These are phyloP conservation scores for Acanthosoma haemorrhoidale DNA, from an alignment of 2,888 invertebrate genomes.

Conservation along the genomic window DNA sequence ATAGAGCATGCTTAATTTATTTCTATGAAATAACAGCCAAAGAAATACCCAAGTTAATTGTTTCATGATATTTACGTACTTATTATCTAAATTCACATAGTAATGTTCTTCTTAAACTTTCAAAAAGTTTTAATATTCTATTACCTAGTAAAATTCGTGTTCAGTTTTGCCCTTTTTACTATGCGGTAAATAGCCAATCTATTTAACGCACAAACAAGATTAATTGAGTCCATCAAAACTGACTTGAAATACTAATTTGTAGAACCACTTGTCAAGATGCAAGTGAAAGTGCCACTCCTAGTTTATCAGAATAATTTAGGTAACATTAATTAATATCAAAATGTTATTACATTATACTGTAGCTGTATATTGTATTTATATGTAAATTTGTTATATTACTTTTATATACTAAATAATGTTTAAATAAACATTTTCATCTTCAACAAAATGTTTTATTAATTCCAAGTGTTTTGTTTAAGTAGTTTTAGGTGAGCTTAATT, in stretches of 20 bases:
- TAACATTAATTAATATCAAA: conserved; percentile 6
- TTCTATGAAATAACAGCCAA: background rate
- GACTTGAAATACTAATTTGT: background rate
- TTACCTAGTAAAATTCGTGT: background rate
- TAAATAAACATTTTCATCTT: background rate
- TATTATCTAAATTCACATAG: no score
- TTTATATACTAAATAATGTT: background rate
- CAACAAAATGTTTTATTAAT: background rate
- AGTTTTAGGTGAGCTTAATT: no score
- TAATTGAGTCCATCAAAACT: background rate
- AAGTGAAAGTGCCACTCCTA: background rate
- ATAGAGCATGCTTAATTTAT: conserved; percentile 1
- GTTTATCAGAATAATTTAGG: background rate
- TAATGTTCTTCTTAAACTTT: background rate
- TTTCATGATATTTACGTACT: background rate
- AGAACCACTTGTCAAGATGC: background rate
- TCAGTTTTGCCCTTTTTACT: background rate
- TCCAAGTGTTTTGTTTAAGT: no score
- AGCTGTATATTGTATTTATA: conserved; percentile 19
- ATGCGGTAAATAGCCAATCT: background rate
- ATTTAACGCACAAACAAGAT: background rate
- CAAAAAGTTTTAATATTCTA: background rate
- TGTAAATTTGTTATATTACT: conserved; percentile 21
- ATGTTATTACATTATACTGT: background rate
- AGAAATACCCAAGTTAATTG: background rate